phyloP scores from a whole-genome alignment of 2,113 vertebrate species.

The Psittacara wagleri region DNA sequence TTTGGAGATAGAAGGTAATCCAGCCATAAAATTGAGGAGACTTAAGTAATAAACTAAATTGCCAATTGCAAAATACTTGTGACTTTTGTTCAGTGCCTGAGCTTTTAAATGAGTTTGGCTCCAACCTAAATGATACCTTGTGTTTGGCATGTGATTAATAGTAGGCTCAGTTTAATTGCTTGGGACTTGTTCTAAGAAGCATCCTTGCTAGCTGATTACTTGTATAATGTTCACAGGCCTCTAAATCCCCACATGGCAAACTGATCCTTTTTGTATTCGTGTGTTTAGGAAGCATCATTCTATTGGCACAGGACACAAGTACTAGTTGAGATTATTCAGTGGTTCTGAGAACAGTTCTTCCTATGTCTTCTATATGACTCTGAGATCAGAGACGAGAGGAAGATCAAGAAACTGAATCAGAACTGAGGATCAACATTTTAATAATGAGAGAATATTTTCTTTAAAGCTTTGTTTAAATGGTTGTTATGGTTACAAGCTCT shows the following conservation, averaged over 20 bases:
- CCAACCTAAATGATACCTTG: neutral
- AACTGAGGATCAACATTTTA: neutral
- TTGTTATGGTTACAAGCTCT: slow-evolving; percentile 9
- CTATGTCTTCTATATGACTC: neutral
- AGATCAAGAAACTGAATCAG: neutral
- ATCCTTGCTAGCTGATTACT: neutral
- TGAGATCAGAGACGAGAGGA: neutral
- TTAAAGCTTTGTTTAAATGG: slow-evolving; percentile 14
- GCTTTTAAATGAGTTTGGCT: neutral
- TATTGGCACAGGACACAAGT: neutral
- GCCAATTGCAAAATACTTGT: neutral
- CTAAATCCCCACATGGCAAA: neutral
- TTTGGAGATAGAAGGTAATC: neutral
- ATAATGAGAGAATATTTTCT: neutral
- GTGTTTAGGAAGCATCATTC: neutral
- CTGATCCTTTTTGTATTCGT: neutral
- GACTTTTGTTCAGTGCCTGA: neutral
- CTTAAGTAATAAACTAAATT: neutral
- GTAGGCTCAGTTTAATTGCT: neutral
- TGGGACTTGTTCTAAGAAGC: neutral
- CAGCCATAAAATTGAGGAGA: neutral
- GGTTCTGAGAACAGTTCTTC: neutral
- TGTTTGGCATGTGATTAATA: neutral
- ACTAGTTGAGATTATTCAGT: neutral
- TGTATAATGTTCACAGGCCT: neutral